phyloP scores from a whole-genome alignment of 2,888 invertebrate genomes.

The Ochropacha duplaris region DNA sequence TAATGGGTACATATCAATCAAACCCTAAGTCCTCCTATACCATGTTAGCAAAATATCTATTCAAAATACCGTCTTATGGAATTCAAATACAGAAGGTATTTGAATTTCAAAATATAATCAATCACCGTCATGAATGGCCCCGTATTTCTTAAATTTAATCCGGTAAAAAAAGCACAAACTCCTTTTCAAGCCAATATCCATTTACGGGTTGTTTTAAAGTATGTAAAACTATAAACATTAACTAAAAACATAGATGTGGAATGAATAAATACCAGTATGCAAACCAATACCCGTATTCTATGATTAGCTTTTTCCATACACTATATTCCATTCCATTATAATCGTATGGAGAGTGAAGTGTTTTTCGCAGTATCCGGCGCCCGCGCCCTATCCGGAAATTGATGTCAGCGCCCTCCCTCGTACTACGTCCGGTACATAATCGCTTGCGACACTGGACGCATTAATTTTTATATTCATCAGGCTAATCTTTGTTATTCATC shows the following conservation, averaged over 20 bases:
- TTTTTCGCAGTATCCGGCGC: slow-evolving; percentile 57
- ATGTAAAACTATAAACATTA: no score
- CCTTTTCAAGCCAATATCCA: not conserved
- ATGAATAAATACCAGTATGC: no score
- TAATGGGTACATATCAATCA: not conserved
- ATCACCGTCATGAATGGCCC: slow-evolving; percentile 23
- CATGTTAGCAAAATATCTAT: slow-evolving; percentile 12
- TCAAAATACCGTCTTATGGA: not conserved
- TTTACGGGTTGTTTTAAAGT: not conserved
- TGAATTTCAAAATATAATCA: slow-evolving; percentile 23
- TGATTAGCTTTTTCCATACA: slow-evolving; percentile 6
- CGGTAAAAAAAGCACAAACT: not conserved
- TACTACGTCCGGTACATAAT: slow-evolving; percentile 64
- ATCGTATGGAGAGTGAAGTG: slow-evolving; percentile 40
- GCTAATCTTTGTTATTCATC: slow-evolving; percentile 6
- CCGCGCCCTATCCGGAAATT: slow-evolving; percentile 56
- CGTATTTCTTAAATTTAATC: not conserved
- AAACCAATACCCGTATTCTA: not conserved
- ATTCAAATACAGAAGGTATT: slow-evolving; percentile 5
- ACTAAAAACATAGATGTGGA: no score
- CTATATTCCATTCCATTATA: slow-evolving; percentile 30
- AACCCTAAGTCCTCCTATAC: slow-evolving; percentile 14
- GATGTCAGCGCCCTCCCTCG: slow-evolving; percentile 58
- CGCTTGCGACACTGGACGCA: slow-evolving; percentile 53
- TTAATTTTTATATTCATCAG: slow-evolving; percentile 46